Base-by-base conservation (phyloP, 2,888 invertebrate genomes). In the Sesamia inferens region DNA sequence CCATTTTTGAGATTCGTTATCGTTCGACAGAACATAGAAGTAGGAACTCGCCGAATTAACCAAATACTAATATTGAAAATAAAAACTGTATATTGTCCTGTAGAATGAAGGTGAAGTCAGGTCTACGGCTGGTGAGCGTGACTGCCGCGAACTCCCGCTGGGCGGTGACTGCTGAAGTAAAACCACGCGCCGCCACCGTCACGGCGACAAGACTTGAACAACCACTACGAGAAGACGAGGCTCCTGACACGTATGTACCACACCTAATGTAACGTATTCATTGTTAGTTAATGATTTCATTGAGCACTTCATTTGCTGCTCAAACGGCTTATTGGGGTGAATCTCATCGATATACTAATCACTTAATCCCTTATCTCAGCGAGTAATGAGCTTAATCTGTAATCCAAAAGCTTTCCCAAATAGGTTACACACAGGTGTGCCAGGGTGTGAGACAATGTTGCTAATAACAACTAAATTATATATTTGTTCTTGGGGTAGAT, bases 31-130 rank as follows among this genome's bases (percentile, higher is more conserved):
- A 13, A 22, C 22, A 55, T 22, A 55, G 22, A 55, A 13, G 55
- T 55, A 55, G 55, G 6, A 31, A 31, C 24, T 31, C 58, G 2
- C 16, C 16, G 10, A 58, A 58, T 10, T 58, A 24, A 16, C 10
- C 16, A 16, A 58, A 58, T 58, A 58, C 5, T 58, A 58, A 16
- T 31, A 31, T 10, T 10, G 16, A 58, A 16, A 31, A 6, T 19
- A 2, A 31, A 58, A 58, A 31, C 5, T 58, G 31, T 31, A 19
- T 58, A 24, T 77, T 88, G 82, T 84, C 71, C 76, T 88, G 91
- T 93, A 99, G 99, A 92, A 98, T 98, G 82, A 97, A 98, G 84
- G 99, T 99, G 70, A 98, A 99, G 93, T 98, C 98, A 68, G 99
- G 99, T 0, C 95, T 99, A 74, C 97, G 98, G 81, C 97, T 99